phyloP scores from a whole-genome alignment of 2,113 vertebrate genomes.

The Neogobius melanostomus region DNA sequence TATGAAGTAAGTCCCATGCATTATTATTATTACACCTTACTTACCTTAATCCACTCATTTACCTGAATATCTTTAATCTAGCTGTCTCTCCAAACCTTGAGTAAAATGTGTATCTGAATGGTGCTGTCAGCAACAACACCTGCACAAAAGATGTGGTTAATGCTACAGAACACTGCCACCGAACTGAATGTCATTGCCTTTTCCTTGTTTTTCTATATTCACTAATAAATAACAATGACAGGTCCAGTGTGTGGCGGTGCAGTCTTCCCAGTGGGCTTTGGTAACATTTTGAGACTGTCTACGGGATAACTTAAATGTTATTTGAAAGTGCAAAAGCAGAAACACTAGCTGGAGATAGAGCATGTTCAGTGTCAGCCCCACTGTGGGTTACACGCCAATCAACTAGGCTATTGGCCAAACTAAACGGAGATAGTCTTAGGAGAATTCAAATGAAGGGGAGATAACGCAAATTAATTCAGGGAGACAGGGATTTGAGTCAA shows the following conservation, averaged over 20 bases:
- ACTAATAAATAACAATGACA: background rate
- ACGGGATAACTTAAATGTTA: slow-evolving; percentile 3
- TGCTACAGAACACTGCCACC: slow-evolving; percentile 18
- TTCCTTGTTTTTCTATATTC: background rate
- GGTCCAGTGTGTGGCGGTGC: background rate
- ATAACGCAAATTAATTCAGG: slow-evolving; percentile 43
- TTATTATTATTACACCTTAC: no score
- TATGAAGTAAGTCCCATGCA: no score
- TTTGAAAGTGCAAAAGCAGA: slow-evolving; percentile 16
- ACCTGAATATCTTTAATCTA: no score
- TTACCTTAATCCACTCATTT: no score
- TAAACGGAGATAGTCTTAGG: slow-evolving; percentile 31
- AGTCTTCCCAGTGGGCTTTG: background rate
- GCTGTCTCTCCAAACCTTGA: no score
- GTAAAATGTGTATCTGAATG: background rate
- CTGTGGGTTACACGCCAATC: slow-evolving; percentile 51
- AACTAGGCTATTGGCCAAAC: slow-evolving; percentile 32
- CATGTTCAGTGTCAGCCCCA: slow-evolving; percentile 39
- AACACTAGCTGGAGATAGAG: slow-evolving; percentile 26
- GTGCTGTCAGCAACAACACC: background rate
- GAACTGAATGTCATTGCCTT: slow-evolving; percentile 24
- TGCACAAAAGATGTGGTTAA: background rate
- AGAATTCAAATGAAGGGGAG: slow-evolving; percentile 23
- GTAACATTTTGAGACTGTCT: background rate
- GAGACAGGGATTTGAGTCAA: slow-evolving; percentile 27